These are phyloP conservation scores for Papilio helenus DNA, from an alignment of 1,140 invertebrate species.

Conservation along the genomic window DNA sequence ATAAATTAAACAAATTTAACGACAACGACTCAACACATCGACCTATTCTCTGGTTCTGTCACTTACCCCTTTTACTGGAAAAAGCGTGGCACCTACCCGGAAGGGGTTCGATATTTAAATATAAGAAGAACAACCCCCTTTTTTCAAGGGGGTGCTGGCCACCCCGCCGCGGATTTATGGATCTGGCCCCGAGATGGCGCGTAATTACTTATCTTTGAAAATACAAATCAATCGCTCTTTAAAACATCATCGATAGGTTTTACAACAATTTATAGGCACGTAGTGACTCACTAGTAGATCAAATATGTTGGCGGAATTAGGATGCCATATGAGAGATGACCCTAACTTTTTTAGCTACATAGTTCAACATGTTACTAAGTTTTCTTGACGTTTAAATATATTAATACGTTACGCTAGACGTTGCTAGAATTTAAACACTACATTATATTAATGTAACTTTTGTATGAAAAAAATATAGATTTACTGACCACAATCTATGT, in stretches of 20 bases:
- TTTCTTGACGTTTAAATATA: neutral
- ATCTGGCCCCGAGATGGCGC: conserved; percentile 73
- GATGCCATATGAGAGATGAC: neutral
- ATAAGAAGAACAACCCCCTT: conserved; percentile 81
- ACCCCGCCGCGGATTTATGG: conserved; percentile 77
- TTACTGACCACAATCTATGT: too few species aligned
- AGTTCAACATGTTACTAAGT: neutral
- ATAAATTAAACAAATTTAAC: conserved; percentile 32
- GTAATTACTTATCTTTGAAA: conserved; percentile 82
- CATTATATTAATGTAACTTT: too few species aligned
- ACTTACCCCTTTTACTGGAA: conserved; percentile 82
- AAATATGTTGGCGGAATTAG: neutral
- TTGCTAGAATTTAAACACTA: too few species aligned
- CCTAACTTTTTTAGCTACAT: neutral
- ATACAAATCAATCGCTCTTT: conserved; percentile 78
- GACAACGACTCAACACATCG: conserved; percentile 49
- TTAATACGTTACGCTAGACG: too few species aligned
- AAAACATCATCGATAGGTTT: conserved; percentile 55
- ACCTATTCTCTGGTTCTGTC: conserved; percentile 74
- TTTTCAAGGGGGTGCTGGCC: conserved; percentile 68
- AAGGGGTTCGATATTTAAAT: conserved; percentile 82
- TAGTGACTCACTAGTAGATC: neutral
- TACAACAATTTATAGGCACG: conserved; percentile 35
- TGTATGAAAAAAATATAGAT: too few species aligned
- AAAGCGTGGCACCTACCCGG: conserved; percentile 82